Percentiles rank a stretch among this genome's conserved stretches.
Conservation (phyloP, 2,888 invertebrate species). For the Gastracanthus pulcherrimus region DNA sequence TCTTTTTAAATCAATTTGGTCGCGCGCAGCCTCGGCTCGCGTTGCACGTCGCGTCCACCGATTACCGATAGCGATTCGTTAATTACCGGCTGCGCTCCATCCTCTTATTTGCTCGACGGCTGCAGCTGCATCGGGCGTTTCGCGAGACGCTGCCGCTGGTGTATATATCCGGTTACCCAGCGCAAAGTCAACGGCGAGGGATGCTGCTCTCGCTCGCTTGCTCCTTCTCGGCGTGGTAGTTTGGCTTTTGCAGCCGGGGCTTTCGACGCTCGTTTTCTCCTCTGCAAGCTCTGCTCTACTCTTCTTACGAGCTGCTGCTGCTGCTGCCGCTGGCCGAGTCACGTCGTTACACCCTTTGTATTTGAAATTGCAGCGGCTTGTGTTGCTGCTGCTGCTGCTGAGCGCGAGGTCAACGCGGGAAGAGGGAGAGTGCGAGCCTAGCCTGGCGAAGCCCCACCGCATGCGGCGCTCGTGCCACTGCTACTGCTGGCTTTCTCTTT, state of each 20-base stretch:
- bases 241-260: background rate
- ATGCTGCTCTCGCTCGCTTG: background rate
- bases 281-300: background rate
- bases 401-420: background rate
- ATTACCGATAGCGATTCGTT: conserved; percentile 44
- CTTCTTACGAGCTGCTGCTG: background rate
- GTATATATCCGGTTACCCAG: conserved; percentile 33
- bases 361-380: background rate
- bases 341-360: background rate
- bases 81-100: conserved; percentile 40
- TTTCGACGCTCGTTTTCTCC: background rate
- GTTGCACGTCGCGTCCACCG: background rate
- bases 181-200: background rate
- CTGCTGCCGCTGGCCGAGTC: conserved; percentile 37
- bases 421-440: background rate
- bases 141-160: background rate
- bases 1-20: background rate
- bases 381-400: too few species aligned
- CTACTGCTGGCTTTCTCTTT: too few species aligned
- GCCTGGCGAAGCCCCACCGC: too few species aligned
- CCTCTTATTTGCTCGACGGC: conserved; percentile 42
- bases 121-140: background rate
- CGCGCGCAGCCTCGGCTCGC: background rate
- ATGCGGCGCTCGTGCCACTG: too few species aligned
- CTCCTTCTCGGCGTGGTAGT: background rate